These are phyloP conservation scores for Eupsilia transversa DNA, from an alignment of 2,888 invertebrate genomes.

Conservation along the genomic window DNA sequence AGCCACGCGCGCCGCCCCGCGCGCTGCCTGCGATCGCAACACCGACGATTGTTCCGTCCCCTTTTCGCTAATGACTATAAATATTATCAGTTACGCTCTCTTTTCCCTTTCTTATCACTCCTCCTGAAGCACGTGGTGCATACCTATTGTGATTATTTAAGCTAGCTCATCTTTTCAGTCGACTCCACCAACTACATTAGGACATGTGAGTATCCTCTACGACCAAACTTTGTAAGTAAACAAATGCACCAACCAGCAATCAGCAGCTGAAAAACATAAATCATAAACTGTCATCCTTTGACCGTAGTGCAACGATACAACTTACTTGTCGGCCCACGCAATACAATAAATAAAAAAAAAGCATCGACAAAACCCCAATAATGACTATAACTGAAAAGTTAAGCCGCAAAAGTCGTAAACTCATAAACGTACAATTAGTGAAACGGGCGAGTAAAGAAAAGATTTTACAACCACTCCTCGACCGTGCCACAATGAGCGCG, in stretches of 20 bases:
- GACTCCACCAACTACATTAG: slow-evolving; percentile 9
- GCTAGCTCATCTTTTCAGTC: slow-evolving; percentile 32
- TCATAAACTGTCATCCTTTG: slow-evolving; percentile 50
- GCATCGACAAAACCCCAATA: slow-evolving; percentile 82
- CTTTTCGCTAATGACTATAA: slow-evolving; percentile 90
- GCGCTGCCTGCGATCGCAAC: slow-evolving; percentile 86
- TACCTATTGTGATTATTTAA: slow-evolving; percentile 53
- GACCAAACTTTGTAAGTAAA: slow-evolving; percentile 24
- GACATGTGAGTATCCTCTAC: slow-evolving; percentile 1
- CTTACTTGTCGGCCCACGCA: slow-evolving; percentile 61
- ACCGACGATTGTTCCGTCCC: slow-evolving; percentile 89
- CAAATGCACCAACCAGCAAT: slow-evolving; percentile 11
- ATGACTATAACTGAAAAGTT: slow-evolving; percentile 86
- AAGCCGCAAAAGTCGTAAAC: slow-evolving; percentile 89
- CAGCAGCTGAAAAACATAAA: slow-evolving; percentile 54
- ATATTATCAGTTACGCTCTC: slow-evolving; percentile 90
- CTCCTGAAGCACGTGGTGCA: slow-evolving; percentile 82
- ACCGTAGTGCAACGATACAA: slow-evolving; percentile 51
- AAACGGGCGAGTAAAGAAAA: slow-evolving; percentile 90
- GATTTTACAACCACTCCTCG: slow-evolving; percentile 90
- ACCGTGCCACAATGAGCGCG: slow-evolving; percentile 89
- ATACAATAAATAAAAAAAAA: slow-evolving; percentile 73
- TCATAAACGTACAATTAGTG: slow-evolving; percentile 91
- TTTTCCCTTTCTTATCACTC: slow-evolving; percentile 88
- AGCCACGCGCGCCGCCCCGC: slow-evolving; percentile 91